Conservation (phyloP, 2,888 invertebrate species). For the Sepioteuthis lessoniana region DNA sequence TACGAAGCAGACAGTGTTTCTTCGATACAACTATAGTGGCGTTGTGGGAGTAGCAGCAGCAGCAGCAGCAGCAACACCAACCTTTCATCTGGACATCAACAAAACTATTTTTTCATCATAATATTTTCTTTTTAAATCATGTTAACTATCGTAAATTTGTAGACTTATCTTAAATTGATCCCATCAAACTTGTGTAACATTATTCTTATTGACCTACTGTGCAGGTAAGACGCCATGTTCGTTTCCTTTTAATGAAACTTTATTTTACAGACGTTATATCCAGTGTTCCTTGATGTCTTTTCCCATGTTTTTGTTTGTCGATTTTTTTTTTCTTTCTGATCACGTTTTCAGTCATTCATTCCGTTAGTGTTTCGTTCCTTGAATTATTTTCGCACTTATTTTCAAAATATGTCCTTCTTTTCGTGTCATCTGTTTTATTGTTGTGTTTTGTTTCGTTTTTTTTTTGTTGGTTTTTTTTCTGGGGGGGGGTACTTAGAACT, state of each 20-base stretch:
- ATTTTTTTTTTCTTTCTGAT: not conserved
- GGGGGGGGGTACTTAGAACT: not conserved
- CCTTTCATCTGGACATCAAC: not conserved
- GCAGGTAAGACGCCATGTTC: not conserved
- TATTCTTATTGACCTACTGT: not conserved
- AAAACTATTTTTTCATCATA: not conserved
- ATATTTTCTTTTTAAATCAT: not conserved
- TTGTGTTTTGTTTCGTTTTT: not conserved
- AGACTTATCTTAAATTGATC: not conserved
- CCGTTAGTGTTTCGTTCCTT: not conserved
- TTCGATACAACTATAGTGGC: not conserved
- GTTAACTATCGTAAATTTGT: too few species aligned
- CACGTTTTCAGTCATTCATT: not conserved
- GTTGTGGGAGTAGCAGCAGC: not conserved
- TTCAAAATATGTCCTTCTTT: not conserved
- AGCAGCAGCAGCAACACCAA: not conserved
- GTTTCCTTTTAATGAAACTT: not conserved
- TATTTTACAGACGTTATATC: not conserved
- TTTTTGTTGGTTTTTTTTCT: too few species aligned
- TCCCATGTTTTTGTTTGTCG: not conserved
- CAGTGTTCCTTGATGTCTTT: conserved; percentile 23
- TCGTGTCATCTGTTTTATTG: not conserved
- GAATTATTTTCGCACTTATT: not conserved
- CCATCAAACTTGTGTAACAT: not conserved
- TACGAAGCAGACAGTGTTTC: not conserved